Conservation (phyloP, 2,888 invertebrate species). For the Drosophila mercatorum region DNA sequence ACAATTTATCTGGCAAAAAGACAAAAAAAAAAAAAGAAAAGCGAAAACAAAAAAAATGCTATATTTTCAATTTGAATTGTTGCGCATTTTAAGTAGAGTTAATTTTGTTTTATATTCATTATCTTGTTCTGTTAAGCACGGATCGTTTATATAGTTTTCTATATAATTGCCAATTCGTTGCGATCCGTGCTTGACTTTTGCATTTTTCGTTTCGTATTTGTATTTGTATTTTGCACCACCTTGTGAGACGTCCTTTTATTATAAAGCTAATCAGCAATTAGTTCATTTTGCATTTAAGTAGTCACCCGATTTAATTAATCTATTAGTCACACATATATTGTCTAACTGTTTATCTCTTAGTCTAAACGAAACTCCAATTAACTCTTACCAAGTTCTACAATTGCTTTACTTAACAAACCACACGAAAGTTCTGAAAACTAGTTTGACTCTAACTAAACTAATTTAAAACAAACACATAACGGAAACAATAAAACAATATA, state of each 20-base stretch:
- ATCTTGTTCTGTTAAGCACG: constrained; percentile 3
- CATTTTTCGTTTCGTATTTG: constrained; percentile 27
- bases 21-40: constrained; percentile 2
- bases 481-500: not conserved
- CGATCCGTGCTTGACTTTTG: constrained; percentile 15
- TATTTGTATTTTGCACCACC: constrained; percentile 25
- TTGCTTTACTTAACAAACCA: not conserved
- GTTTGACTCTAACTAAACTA: constrained; percentile 20
- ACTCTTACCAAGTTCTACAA: constrained; percentile 7
- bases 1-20: constrained; percentile 38
- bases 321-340: constrained; percentile 34
- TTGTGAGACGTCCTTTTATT: constrained; percentile 4
- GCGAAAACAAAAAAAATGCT: constrained; percentile 34
- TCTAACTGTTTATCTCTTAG: constrained; percentile 33
- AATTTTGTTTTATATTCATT: not conserved
- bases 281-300: constrained; percentile 33
- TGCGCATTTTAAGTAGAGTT: constrained; percentile 62
- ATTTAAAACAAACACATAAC: constrained; percentile 11
- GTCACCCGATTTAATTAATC: constrained; percentile 30
- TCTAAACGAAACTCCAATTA: not conserved
- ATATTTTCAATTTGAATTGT: constrained; percentile 79
- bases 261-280: constrained; percentile 27
- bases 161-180: constrained; percentile 4
- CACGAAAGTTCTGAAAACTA: constrained; percentile 16
- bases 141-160: constrained; percentile 2